phyloP scores from a whole-genome alignment of 2,113 vertebrate genomes.

The Cygnus atratus region DNA sequence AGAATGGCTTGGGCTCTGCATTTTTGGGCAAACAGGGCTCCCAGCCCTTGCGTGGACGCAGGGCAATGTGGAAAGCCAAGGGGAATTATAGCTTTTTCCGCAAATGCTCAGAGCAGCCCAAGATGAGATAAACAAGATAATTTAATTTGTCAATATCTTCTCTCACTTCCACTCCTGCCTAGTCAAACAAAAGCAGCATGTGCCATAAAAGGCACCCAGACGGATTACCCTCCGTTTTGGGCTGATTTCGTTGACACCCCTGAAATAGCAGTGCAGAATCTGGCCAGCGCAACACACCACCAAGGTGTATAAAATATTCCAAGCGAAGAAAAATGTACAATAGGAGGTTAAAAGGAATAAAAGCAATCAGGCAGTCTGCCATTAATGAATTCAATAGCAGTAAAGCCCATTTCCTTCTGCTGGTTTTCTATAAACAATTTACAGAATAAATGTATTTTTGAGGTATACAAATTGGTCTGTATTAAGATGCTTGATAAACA shows the following conservation, averaged over 20 bases:
- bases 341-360: conserved; percentile 44
- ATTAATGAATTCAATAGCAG: conserved; percentile 69
- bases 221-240: not conserved
- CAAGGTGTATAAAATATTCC: not conserved
- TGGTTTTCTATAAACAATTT: conserved; percentile 73
- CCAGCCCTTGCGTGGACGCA: not conserved
- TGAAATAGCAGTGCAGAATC: not conserved
- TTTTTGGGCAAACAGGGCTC: not conserved
- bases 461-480: conserved; percentile 56
- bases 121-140: not conserved
- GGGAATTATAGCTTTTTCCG: not conserved
- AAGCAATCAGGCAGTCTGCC: conserved; percentile 48
- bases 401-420: conserved; percentile 65
- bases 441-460: conserved; percentile 64
- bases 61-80: not conserved
- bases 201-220: fast-evolving
- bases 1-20: not conserved
- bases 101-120: not conserved
- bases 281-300: fast-evolving
- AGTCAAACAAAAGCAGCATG: not conserved
- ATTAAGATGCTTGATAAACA: conserved; percentile 70
- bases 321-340: conserved; percentile 40
- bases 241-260: not conserved
- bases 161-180: not conserved
- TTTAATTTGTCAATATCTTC: not conserved